phyloP scores from a whole-genome alignment of 2,113 vertebrate genomes.

The Calidris pugnax region DNA sequence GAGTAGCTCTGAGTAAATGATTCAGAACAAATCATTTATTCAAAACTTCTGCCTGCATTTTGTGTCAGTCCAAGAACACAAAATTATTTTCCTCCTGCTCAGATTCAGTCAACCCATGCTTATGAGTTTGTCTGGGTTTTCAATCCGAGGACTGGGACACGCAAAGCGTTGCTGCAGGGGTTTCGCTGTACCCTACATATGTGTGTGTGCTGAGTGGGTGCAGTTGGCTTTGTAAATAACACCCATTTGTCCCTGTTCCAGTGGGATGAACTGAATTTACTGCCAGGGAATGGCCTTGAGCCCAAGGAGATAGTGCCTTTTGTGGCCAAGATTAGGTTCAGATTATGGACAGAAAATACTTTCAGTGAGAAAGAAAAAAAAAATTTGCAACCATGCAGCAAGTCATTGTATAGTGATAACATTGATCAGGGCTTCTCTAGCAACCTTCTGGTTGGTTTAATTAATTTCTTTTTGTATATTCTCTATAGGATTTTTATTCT shows the following conservation, averaged over 20 bases:
- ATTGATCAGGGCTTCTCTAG: not conserved
- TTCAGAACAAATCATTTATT: constrained; percentile 56
- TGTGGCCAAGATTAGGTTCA: not conserved
- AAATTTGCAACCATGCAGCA: not conserved
- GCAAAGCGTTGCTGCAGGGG: not conserved
- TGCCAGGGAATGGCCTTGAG: not conserved
- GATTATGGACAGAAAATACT: not conserved
- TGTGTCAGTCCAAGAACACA: constrained; percentile 35
- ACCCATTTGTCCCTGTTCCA: not conserved
- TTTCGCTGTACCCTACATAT: accelerated
- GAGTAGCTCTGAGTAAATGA: not conserved
- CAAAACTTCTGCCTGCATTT: constrained; percentile 30
- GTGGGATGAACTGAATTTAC: not conserved
- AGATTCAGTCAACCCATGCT: not conserved
- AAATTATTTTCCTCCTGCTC: not conserved
- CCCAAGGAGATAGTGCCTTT: not conserved
- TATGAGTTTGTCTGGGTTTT: not conserved
- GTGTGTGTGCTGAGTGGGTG: not conserved
- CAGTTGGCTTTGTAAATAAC: not conserved
- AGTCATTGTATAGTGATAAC: not conserved
- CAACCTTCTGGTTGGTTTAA: not conserved
- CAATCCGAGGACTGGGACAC: not conserved
- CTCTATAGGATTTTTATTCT: not conserved
- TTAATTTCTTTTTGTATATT: not conserved
- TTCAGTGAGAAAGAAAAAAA: not conserved